Evolutionary conservation across 2,888 invertebrate species (phyloP).

Genomic region (Synergus itoensis): DNA sequence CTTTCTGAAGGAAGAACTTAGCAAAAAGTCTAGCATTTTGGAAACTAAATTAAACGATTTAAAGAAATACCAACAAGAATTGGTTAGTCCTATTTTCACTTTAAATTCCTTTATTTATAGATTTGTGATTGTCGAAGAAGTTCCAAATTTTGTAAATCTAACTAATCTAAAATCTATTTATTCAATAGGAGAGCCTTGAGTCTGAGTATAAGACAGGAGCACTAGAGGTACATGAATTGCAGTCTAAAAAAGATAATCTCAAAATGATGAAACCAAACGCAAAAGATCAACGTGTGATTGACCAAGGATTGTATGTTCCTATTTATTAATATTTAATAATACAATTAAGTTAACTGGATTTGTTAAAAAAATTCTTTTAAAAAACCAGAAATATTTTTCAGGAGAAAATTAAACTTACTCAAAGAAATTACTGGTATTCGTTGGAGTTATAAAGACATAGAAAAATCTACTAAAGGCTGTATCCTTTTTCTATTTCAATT

Average conservation of each 20-base stretch:
- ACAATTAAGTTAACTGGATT: not conserved
- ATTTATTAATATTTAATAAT: not conserved
- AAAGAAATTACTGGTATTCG: constrained; percentile 27
- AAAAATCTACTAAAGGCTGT: constrained; percentile 8
- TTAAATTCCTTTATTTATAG: not conserved
- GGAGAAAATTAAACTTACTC: constrained; percentile 18
- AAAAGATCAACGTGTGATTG: not conserved
- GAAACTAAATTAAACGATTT: not conserved
- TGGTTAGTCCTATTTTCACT: not conserved
- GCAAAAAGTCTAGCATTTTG: not conserved
- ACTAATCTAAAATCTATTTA: not conserved
- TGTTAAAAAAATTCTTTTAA: not conserved
- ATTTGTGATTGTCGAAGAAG: not conserved
- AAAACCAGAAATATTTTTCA: not conserved
- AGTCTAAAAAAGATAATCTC: constrained; percentile 12
- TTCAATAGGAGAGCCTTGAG: constrained; percentile 11
- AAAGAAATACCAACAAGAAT: constrained; percentile 21
- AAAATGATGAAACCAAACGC: constrained; percentile 6
- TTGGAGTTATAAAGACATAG: constrained; percentile 8
- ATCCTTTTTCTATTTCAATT: constrained; percentile 28
- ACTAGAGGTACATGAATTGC: not conserved
- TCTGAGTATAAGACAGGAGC: not conserved
- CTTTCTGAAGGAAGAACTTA: not conserved
- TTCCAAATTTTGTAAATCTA: not conserved
- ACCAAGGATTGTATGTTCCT: constrained; percentile 24